These are phyloP conservation scores for Ailurus styani DNA, from an alignment of 2,113 vertebrate species.

Conservation along the genomic window DNA sequence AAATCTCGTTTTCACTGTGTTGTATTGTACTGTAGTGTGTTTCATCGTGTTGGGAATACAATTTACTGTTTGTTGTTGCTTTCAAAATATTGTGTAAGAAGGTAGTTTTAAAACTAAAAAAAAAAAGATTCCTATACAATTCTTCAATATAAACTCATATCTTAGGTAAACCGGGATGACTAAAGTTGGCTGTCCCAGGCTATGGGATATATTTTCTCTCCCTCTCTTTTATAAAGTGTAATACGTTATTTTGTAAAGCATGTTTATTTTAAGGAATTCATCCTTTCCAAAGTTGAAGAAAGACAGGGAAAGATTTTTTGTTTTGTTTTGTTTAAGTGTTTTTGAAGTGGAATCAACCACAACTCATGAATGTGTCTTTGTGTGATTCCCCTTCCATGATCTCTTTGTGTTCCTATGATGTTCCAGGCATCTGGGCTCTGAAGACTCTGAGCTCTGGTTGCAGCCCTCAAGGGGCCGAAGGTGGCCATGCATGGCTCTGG, in stretches of 20 bases:
- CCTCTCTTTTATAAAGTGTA: not conserved
- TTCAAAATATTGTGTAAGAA: not conserved
- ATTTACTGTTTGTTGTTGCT: not conserved
- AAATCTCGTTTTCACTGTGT: not conserved
- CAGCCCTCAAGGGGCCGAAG: not conserved
- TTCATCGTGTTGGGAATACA: not conserved
- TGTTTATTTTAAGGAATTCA: not conserved
- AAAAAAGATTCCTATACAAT: not conserved
- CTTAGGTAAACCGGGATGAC: not conserved
- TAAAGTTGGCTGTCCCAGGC: not conserved
- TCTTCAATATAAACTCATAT: not conserved
- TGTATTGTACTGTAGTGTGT: not conserved
- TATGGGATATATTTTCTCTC: not conserved
- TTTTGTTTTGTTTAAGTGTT: not conserved
- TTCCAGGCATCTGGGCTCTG: not conserved
- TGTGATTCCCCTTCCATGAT: not conserved
- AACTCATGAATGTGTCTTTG: not conserved
- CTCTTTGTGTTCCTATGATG: accelerated
- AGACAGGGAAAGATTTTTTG: not conserved
- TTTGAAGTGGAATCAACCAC: not conserved
- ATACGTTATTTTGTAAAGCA: not conserved
- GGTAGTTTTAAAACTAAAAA: not conserved
- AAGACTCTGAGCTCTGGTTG: not conserved
- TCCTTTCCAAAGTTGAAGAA: not conserved
- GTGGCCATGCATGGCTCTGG: not conserved